Evolutionary conservation across 1,140 invertebrate species (phyloP), one percentile per base, ranked within the genome.

Genomic region (Drosophila quadrilineata): DNA sequence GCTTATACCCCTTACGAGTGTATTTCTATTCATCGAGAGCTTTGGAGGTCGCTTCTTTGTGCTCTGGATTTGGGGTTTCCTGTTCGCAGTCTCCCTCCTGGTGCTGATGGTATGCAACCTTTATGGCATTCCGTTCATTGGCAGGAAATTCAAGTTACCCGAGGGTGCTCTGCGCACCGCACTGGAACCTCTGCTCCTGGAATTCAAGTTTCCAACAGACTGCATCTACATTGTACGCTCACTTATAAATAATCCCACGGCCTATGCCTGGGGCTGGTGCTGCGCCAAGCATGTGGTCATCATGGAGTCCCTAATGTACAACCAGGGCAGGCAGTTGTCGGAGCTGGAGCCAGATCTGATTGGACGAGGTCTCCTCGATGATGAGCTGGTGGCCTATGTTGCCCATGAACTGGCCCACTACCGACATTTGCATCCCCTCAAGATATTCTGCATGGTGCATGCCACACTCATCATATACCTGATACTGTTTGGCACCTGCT

Each of bases 361-460:
- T 16, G 64, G 69, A 4, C 48, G 24, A 0, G 77, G 77, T 0
- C 50, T 84, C 0, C 10, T 17, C 0, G 35, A 45, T 0, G 4
- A 31, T 0, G 38, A 84, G 17, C 0, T 77, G 26, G 60, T 56
- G 0, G 77, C 73, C 0, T 73, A 60, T 46, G 24, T 84, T 12
- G 77, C 54, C 3, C 77, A 84, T 9, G 64, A 70, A 9, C 43
- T 84, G 16, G 17, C 48, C 21, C 77, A 84, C n/a, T 74, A 64
- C 63, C 17, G 9, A 0, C n/a, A 36, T 14, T 4, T 9, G 2
- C 57, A 84, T 24, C 0, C 35, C 2, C 0, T 19, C 1, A 53
- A 53, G 6, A 3, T 10, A 0, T 24, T 84, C 6, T 1, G 1
- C 0, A 4, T 84, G 6, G 0, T 49, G 2, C 49, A 73, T 1